Base-by-base conservation (phyloP, 2,797 vertebrate species). In the Trematomus bernacchii region DNA sequence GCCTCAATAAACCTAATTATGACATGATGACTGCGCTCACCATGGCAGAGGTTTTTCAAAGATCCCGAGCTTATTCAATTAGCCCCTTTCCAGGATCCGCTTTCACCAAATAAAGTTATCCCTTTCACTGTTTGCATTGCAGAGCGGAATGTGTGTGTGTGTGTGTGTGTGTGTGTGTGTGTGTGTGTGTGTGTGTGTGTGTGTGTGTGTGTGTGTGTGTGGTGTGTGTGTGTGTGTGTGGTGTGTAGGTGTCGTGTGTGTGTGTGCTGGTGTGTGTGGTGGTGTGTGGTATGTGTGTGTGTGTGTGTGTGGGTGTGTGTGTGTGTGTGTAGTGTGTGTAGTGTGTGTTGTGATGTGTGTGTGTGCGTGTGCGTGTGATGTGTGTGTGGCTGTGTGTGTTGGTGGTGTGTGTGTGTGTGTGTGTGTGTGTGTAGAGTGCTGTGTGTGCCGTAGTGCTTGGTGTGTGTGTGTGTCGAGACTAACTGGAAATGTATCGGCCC, bases 1-100 rank as follows among this genome's bases (percentile, higher is more conserved):
- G 95, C 97, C 96, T 97, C 96, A 97, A 96, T 98, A 98, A 98
- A 97, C 96, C 96, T 97, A 97, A 99, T 99, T 98, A 99, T 97
- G 97, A 98, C 96, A 98, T 97, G 97, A 97, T 97, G 96, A 98
- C 96, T 98, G 96, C 96, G 95, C 96, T 97, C 97, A 97, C 97
- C 97, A 97, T 97, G 97, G 97, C 96, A 96, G 96, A 96, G 90
- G 66, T 88, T 97, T 96, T 94, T 96, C 96, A 97, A 96, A 96
- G 97, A 98, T 97, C 96, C 95, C 88, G 94, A 95, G 96, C 95
- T 98, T 97, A 98, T 98, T 98, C 96, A 98, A 98, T 98, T 98
- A 98, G 96, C 96, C 89, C 27, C 96, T 97, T 96, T 97, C 95
- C 97, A n/a, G 97, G 97, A 97, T 98, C 97, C 96, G 95, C 97